These are phyloP conservation scores for Ganaspis brasiliensis DNA, from an alignment of 2,888 invertebrate species.

Conservation along the genomic window DNA sequence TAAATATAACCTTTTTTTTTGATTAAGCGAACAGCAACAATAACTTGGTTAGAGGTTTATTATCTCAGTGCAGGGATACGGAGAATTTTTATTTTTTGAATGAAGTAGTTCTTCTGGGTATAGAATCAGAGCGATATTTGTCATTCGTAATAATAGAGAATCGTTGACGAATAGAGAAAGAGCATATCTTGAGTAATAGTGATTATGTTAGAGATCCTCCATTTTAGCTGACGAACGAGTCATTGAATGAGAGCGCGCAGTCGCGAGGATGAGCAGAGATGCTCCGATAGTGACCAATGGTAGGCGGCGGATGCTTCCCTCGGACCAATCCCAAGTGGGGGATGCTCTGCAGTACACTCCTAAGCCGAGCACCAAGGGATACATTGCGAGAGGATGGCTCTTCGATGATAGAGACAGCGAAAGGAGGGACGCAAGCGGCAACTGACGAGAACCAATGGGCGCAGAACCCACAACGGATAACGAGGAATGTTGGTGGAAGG, in stretches of 20 bases:
- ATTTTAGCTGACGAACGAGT: conserved; percentile 72
- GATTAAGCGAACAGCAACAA: no score
- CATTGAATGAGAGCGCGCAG: conserved; percentile 68
- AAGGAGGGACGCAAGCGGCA: conserved; percentile 68
- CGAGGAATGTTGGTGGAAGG: conserved; percentile 55
- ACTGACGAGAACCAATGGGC: conserved; percentile 72
- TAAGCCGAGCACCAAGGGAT: conserved; percentile 58
- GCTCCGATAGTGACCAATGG: conserved; percentile 73
- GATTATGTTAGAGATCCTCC: conserved; percentile 60
- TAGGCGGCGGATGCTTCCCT: conserved; percentile 74
- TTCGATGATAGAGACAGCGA: conserved; percentile 48
- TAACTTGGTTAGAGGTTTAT: no score
- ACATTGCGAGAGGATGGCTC: conserved; percentile 53
- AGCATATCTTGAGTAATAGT: not conserved
- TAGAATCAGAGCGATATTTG: no score
- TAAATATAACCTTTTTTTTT: no score
- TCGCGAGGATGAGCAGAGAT: conserved; percentile 79
- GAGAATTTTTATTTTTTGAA: no score
- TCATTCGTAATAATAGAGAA: no score
- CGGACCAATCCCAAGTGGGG: conserved; percentile 73
- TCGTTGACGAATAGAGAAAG: not conserved
- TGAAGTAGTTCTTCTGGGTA: no score
- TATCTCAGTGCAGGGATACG: no score
- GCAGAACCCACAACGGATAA: conserved; percentile 46
- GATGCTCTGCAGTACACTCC: conserved; percentile 71